Base-by-base conservation (phyloP, 2,797 vertebrate genomes). In the Pteronotus mesoamericanus region DNA sequence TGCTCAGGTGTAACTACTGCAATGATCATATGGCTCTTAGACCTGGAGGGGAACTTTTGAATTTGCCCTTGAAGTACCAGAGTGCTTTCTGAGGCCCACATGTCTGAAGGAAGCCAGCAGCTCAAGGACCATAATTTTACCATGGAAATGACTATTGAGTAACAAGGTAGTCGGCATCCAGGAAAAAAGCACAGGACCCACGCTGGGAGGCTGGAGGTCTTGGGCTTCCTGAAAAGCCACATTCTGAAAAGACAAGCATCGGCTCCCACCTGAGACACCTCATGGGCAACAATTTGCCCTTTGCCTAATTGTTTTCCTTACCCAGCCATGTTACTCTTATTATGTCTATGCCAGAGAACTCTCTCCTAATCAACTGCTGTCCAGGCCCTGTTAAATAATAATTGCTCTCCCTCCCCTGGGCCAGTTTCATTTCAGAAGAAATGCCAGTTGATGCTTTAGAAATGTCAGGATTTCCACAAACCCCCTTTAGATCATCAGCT, bases 381-480 rank as follows among this genome's bases (percentile, higher is more conserved):
- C 91, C 4, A 3, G 75, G 46, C 74, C 57, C 96, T 92, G 89
- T 95, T 96, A 94, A 96, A 89, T 96, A 95, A 97, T 94, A 59
- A 96, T 86, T 3, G 1, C 66, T 89, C 94, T 91, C 75, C 89
- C 59, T 94, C 80, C 88, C 87, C 18, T 22, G 64, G 74, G 91
- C 86, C n/a, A 44, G 86, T 80, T 95, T 72, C 71, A 51, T 91
- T 97, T 95, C 79, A 61, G 66, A 95, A 96, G 83, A 95, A 96
- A 94, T 77, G 84, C 69, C 94, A 96, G 75, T 42, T 83, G 86
- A 61, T 91, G 86, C 91, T 46, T 96, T 93, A 75, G 89, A 97
- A 97, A 96, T 89, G 92, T 95, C 94, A 97, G 89, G 44, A 89
- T 96, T 96, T 95, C 94, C 93, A 93, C 86, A 95, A 87, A 96